A percentile compares a stretch with the other conserved stretches of the same genome.
phyloP scores from a whole-genome alignment of 2,113 vertebrate species.

The Aplodontia rufa region DNA sequence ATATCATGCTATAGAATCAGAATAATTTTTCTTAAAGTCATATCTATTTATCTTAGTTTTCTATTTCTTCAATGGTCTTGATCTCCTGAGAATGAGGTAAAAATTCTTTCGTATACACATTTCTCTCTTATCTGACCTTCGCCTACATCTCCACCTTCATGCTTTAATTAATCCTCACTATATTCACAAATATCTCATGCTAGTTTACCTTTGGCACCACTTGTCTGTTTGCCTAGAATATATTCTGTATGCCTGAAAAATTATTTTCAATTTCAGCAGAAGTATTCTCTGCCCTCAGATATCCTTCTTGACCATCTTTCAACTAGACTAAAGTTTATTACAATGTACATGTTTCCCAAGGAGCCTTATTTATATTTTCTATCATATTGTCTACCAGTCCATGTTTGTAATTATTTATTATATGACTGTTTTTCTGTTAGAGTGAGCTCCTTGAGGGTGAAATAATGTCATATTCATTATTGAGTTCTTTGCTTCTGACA shows the following conservation, averaged over 20 bases:
- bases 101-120: background rate
- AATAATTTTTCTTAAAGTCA: background rate
- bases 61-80: background rate
- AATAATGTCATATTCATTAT: background rate
- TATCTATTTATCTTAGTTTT: background rate
- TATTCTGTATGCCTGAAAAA: background rate
- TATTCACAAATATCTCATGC: background rate
- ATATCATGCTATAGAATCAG: background rate
- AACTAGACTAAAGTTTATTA: background rate
- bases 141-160: background rate
- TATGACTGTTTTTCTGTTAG: constrained; percentile 3
- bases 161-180: background rate
- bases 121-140: background rate
- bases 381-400: background rate
- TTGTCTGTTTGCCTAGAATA: background rate
- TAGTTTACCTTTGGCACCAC: background rate
- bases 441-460: background rate
- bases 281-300: background rate
- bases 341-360: background rate
- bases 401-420: constrained; percentile 28
- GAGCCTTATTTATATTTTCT: constrained; percentile 37
- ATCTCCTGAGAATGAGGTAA: constrained; percentile 9
- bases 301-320: background rate
- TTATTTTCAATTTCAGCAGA: background rate
- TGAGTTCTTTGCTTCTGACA: background rate